Evolutionary conservation across 2,888 invertebrate genomes (phyloP).

Genomic region (Ochlodes sylvanus): DNA sequence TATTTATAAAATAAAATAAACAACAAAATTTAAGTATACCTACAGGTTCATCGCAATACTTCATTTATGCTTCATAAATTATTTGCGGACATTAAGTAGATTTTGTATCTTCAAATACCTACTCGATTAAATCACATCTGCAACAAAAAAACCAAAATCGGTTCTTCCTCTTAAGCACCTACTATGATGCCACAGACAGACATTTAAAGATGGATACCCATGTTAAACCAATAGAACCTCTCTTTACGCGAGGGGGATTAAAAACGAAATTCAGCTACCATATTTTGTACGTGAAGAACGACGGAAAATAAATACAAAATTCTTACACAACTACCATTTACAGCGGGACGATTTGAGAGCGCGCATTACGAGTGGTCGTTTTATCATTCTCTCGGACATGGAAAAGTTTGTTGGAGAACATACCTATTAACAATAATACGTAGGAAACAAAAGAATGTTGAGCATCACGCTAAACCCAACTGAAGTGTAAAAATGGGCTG

Average conservation of each 20-base stretch:
- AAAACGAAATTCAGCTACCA: neutral
- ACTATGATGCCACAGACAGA: no score
- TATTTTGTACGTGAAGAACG: neutral
- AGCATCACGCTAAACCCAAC: conserved; percentile 32
- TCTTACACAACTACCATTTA: conserved; percentile 25
- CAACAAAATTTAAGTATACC: no score
- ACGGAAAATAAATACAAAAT: conserved; percentile 18
- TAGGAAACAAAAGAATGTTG: conserved; percentile 29
- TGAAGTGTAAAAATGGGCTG: conserved; percentile 51
- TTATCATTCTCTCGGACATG: conserved; percentile 30
- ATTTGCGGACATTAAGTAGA: no score
- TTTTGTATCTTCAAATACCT: no score
- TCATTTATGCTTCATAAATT: no score
- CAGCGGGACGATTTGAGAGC: conserved; percentile 15
- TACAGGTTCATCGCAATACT: no score
- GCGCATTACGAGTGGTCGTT: conserved; percentile 29
- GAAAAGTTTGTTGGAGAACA: conserved; percentile 35
- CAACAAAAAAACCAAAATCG: no score
- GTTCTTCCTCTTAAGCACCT: no score
- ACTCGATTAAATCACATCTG: no score
- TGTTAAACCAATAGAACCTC: no score
- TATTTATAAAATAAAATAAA: no score
- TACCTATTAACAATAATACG: conserved; percentile 26
- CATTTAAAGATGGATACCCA: no score
- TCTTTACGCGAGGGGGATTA: neutral